Base-by-base conservation (phyloP, 2,888 invertebrate species). In the Phortica magna region DNA sequence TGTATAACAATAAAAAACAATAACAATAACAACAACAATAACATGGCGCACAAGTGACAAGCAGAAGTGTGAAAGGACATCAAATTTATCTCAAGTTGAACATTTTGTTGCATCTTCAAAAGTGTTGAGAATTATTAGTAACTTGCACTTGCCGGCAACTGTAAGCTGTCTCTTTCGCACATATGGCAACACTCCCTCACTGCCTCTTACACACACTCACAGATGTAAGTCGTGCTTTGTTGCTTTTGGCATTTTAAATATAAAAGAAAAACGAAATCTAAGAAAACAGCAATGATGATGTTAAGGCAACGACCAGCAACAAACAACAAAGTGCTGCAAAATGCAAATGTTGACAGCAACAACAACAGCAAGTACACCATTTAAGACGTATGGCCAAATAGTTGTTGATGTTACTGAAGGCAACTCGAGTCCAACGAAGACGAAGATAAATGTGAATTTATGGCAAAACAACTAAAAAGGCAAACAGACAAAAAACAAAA, bases 401-500 rank as follows among this genome's bases (percentile, higher is more conserved):
- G 61, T 12, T 14, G 12, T 22, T 61, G 22, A 61, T 61, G 61
- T 61, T 61, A 22, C 10, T 61, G 22, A 61, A 61, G 61, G 19
- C 17, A 67, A 67, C 17, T 14, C 39, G 2, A 41, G 39, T n/a
- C 12, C 67, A 17, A 42, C 39, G 42, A 17, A 12, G 64, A 65
- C 55, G 65, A 76, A 53, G 76, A 76, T 76, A 76, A 76, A 76
- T 76, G 71, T 65, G 72, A 64, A 76, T 31, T 72, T 76, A 72
- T 72, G 76, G 65, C 72, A 61, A 7, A 12, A 61, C 61, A 61
- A 61, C 48, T 7, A 43, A 6, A 48, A 48, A 48, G 14, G 7
- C 48, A 48, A 48, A 48, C 14, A 48, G 31, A 48, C 48, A 9
- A 31, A 64, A 7, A 64, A 64, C 9, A 31, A 64, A 7, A 64